Evolutionary conservation across 2,888 invertebrate genomes (phyloP), one percentile per base, ranked within the genome.

Genomic region (Phalera bucephala): DNA sequence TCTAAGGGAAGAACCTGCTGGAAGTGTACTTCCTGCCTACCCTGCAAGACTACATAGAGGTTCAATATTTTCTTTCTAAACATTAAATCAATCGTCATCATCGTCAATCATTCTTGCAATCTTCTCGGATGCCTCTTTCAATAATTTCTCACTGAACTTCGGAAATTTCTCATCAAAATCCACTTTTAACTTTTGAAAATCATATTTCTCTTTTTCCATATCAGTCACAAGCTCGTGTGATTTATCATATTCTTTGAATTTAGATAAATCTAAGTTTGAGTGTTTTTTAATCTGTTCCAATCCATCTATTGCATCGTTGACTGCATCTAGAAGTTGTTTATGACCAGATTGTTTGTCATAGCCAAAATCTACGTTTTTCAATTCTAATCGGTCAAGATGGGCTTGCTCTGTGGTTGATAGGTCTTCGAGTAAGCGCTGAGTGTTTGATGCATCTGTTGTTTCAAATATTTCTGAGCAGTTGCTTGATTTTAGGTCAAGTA

Each of bases 311-410:
- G 88, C 82, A 26, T 89, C 86, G 0, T 73, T 79, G 0, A 90
- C 83, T 0, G 87, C 85, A 0, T 88, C 82, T 1, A 88, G 30
- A 0, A 90, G 43, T 34, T 88, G 80, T 27, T 77, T 69, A 33
- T 86, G 86, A 0, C 88, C 87, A 0, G 68, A 72, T 0, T 68
- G 63, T 13, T 81, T 72, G 12, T 75, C 52, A 31, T 75, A 86
- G 0, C 89, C 90, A 31, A 89, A 80, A 17, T 88, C 82, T 0
- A 90, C 66, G 6, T 86, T 82, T 35, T 76, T 81, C 0, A 78
- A 72, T 14, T 78, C 65, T 0, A 90, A 52, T 31, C 69, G 79
- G 43, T 90, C 74, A 0, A 89, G 55, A 25, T 61, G 71, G 0
- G 61, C 54, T 40, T 82, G 71, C 45, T 85, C 81, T 0, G 72